Base-by-base conservation (phyloP, 1,140 invertebrate genomes). In the Dufourea novaeangliae region DNA sequence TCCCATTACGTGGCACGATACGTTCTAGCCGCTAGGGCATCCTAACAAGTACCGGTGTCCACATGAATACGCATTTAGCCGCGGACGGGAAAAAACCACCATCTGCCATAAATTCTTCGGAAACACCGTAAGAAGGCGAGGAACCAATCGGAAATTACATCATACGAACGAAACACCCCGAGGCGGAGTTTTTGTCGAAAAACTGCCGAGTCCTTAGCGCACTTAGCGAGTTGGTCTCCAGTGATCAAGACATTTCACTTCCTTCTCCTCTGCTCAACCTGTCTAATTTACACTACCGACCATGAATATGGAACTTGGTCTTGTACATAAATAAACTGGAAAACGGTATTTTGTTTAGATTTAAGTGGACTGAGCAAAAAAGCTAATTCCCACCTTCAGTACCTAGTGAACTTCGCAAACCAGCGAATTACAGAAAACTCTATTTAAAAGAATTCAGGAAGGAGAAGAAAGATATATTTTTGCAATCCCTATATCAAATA, bases 141-240 rank as follows among this genome's bases (percentile, higher is more conserved):
- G 62, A 74, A 74, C 72, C 50, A 74, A 74, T 74, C 34, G 62
- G 14, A 74, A 57, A 74, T 74, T 74, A 54, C 72, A 56, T 74
- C 20, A 56, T 22, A 41, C 12, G 41, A 17, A 72, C 20, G 20
- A 17, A 46, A 34, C 32, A 3, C 10, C 59, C 11, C 12, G 29
- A 56, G n/a, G 62, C 34, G 0, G n/a, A 41, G 17, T 74, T 74
- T 44, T 74, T 74, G 8, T n/a, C 50, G 1, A 20, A 56, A n/a
- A 67, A 67, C 37, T 12, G 1, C 46, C 11, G 2, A 25, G 34
- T 20, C 20, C 62, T 41, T 41, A 56, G 29, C 57, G n/a, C 32
- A 14, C 22, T 2, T 0, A 52, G 50, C 2, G 0, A 34, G 6
- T 1, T 0, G 32, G 20, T 64, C 25, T 17, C 4, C 37, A 17